These are phyloP conservation scores for Peromyscus eremicus DNA, from an alignment of 2,797 vertebrate genomes.

Conservation along the genomic window DNA sequence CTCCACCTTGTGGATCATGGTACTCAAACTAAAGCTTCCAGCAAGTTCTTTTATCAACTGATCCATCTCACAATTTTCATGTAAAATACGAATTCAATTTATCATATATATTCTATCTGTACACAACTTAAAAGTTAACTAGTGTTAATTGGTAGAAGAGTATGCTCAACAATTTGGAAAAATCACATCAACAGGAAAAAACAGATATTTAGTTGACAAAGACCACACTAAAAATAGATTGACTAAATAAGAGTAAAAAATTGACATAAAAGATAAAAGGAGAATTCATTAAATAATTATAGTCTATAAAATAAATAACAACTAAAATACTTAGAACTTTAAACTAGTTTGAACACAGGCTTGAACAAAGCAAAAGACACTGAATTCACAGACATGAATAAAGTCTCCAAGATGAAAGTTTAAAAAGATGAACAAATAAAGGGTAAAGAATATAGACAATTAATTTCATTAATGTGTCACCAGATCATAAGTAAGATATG, in stretches of 20 bases:
- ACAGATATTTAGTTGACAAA: neutral
- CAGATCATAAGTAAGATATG: neutral
- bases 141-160: neutral
- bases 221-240: neutral
- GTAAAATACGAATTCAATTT: neutral
- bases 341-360: slow-evolving; percentile 22
- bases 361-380: neutral
- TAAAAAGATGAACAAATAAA: neutral
- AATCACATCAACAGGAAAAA: neutral
- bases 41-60: neutral
- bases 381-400: neutral
- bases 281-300: neutral
- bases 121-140: slow-evolving; percentile 22
- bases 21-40: neutral
- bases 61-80: neutral
- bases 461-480: neutral
- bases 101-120: neutral
- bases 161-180: neutral
- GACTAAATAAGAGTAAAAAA: neutral
- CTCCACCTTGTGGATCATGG: neutral
- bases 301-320: neutral
- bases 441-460: neutral
- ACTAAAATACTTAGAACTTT: slow-evolving; percentile 24
- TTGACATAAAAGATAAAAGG: neutral
- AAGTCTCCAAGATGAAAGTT: neutral